These are phyloP conservation scores for Peromyscus leucopus DNA, from an alignment of 2,113 vertebrate genomes.

Conservation along the genomic window DNA sequence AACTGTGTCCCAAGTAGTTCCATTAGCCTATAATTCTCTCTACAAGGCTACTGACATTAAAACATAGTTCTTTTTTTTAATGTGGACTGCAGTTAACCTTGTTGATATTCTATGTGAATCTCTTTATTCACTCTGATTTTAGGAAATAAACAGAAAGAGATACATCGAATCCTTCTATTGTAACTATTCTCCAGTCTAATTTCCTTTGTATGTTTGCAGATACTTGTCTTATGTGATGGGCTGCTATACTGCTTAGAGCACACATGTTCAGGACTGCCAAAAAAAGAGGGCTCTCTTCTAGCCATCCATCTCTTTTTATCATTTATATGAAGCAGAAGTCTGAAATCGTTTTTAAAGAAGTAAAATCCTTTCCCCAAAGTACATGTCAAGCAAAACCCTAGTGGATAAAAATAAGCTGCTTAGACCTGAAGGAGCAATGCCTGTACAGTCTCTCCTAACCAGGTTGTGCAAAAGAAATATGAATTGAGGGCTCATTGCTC, in stretches of 20 bases:
- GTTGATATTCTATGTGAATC: conserved; percentile 16
- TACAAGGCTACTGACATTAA: conserved; percentile 59
- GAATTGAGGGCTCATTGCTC: not conserved
- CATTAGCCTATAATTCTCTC: conserved; percentile 74
- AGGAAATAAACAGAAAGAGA: not conserved
- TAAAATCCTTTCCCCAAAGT: not conserved
- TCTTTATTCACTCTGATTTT: not conserved
- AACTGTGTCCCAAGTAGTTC: conserved; percentile 74
- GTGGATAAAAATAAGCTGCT: not conserved
- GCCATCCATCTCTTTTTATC: conserved; percentile 21
- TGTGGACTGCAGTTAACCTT: conserved; percentile 16
- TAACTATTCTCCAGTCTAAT: not conserved
- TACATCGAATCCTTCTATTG: not conserved
- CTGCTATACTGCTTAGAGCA: conserved; percentile 44
- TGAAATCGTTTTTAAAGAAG: conserved; percentile 45
- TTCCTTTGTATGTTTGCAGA: not conserved
- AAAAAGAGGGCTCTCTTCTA: not conserved
- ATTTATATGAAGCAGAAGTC: not conserved
- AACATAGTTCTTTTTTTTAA: conserved; percentile 69
- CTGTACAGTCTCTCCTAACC: not conserved
- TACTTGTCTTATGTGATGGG: not conserved
- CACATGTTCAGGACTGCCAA: not conserved
- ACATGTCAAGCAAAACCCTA: not conserved
- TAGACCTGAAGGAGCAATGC: not conserved
- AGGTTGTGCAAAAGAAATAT: not conserved